Evolutionary conservation across 2,888 invertebrate species (phyloP).

Genomic region (Dryocosmus kuriphilus): DNA sequence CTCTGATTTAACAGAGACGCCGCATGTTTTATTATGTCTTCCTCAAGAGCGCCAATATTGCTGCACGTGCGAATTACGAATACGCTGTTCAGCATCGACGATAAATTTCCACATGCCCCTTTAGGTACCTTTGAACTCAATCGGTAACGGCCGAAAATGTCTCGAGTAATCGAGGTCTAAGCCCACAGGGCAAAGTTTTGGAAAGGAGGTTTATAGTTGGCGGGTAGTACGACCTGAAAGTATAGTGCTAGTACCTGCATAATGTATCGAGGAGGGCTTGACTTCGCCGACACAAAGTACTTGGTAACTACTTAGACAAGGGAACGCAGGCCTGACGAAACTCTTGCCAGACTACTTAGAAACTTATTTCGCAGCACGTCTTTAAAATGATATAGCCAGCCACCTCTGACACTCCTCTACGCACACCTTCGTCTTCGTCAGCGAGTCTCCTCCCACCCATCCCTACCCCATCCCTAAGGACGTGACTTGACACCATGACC

Average conservation of each 20-base stretch:
- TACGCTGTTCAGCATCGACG: neutral
- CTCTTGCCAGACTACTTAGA: constrained; percentile 73
- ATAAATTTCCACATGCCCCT: neutral
- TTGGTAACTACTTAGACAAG: constrained; percentile 72
- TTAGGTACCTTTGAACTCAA: neutral
- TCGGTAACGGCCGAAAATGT: constrained; percentile 41
- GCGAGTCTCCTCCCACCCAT: constrained; percentile 49
- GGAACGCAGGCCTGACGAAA: constrained; percentile 70
- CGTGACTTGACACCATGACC: constrained; percentile 47
- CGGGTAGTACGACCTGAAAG: constrained; percentile 50
- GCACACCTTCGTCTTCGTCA: constrained; percentile 45
- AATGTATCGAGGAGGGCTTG: constrained; percentile 68
- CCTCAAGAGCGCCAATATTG: neutral
- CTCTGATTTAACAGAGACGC: no score
- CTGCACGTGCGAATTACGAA: neutral
- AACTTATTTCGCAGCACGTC: constrained; percentile 74
- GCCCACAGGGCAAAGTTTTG: constrained; percentile 47
- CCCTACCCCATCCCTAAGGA: constrained; percentile 43
- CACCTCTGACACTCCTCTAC: constrained; percentile 53
- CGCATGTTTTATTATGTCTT: neutral
- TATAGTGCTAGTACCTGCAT: constrained; percentile 62
- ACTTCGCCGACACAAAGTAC: constrained; percentile 71
- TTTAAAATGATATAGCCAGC: constrained; percentile 72
- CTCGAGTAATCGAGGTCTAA: constrained; percentile 54
- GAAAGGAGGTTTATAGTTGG: constrained; percentile 9